Evolutionary conservation across 2,113 vertebrate genomes (phyloP), one percentile per base, ranked within the genome.

Genomic region (Hucho hucho): DNA sequence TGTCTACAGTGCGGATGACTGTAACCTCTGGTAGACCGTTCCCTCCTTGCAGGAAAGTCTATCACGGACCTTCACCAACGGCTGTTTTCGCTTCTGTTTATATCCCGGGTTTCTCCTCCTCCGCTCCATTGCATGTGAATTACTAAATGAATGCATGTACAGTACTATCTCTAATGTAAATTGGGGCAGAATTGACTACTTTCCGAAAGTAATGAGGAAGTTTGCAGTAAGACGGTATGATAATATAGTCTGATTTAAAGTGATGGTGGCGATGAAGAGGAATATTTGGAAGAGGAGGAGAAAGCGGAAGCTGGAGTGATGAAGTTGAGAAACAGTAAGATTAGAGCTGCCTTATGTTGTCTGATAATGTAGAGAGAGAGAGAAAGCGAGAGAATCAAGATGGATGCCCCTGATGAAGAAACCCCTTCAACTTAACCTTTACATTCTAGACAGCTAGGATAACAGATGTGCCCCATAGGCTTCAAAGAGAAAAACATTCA

Each of bases 31-130:
- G 9, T 9, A 12, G 37, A 2, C 37, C 11, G 37, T 0, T 37
- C 2, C 7, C 37, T 37, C 7, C 37, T 9, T 9, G 32, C 6
- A 37, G 32, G 6, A 1, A 37, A 7, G 29, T 29, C 7, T 0
- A 9, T 43, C 9, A 43, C 37, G 2, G 37, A 43, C 7, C 7
- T 43, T 1, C 37, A 11, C 37, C 37, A 59, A 59, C 56, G 75
- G 69, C 77, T 69, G 80, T 61, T 75, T 47, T 4, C 65, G 65
- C 9, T 46, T 2, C 28, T 1, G 18, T 64, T 64, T 63, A 32
- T 83, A 78, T 77, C 81, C 83, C 53, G 74, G 59, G 76, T 79
- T 47, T 22, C 20, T n/a, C n/a, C 20, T 32, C 32, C 9, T 37
- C 7, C 2, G 37, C 37, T 37, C 37, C 37, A 9, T 37, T 9